Conservation (phyloP, 2,797 vertebrate genomes). For the Craterocephalus amniculus region DNA sequence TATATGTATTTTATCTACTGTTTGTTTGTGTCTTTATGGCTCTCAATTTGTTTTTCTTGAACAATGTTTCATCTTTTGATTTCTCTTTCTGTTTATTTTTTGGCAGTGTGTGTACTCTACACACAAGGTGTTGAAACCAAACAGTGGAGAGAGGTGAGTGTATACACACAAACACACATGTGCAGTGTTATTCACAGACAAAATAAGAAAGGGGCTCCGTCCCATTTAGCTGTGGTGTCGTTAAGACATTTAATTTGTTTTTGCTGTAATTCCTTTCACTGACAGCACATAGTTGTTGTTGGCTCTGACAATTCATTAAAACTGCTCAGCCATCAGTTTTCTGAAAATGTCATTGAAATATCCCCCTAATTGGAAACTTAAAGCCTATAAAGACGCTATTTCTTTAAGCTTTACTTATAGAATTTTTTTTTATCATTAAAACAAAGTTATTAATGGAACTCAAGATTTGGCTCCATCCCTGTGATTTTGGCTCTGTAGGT, state of each 20-base stretch:
- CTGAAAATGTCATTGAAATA: conserved; percentile 47
- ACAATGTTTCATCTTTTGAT: conserved; percentile 1
- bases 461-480: no score
- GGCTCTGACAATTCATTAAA: conserved; percentile 48
- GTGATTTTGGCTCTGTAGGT: no score
- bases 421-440: no score
- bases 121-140: conserved; percentile 93
- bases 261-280: not conserved
- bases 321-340: conserved; percentile 39
- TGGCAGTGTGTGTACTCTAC: conserved; percentile 94
- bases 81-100: conserved; percentile 46
- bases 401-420: no score
- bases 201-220: conserved; percentile 8
- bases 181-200: not conserved
- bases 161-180: conserved; percentile 13
- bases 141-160: conserved; percentile 94
- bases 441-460: no score
- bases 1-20: conserved; percentile 35
- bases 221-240: conserved; percentile 41
- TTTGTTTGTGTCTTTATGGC: conserved; percentile 16
- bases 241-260: conserved; percentile 27
- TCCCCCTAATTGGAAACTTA: conserved; percentile 53
- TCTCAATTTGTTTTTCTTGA: conserved; percentile 9
- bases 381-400: no score
- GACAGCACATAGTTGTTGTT: not conserved